Evolutionary conservation across 2,113 vertebrate species (phyloP).

Genomic region (Pomatorhinus ruficollis): DNA sequence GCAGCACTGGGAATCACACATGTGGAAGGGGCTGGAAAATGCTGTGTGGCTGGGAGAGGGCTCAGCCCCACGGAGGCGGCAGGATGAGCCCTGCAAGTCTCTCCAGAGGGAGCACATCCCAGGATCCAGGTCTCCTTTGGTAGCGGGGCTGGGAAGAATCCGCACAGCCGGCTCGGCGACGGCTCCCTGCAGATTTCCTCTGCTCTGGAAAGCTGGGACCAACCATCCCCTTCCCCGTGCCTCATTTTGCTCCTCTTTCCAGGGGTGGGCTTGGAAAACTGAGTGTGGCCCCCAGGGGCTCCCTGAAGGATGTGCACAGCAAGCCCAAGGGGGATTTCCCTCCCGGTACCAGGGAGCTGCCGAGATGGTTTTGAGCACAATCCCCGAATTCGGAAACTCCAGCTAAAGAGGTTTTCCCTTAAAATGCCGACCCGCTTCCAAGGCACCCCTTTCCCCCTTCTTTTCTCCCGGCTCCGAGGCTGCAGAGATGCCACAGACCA

Average conservation of each 20-base stretch:
- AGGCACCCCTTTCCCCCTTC: background rate
- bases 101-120: background rate
- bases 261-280: background rate
- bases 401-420: background rate
- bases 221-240: fast-evolving
- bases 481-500: slow-evolving; percentile 51
- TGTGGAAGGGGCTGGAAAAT: background rate
- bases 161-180: background rate
- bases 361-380: fast-evolving
- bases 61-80: background rate
- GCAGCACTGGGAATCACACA: background rate
- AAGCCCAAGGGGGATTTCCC: fast-evolving
- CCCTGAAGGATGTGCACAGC: background rate
- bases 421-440: background rate
- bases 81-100: background rate
- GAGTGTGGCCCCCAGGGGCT: background rate
- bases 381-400: background rate
- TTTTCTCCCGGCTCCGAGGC: background rate
- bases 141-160: background rate
- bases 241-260: background rate
- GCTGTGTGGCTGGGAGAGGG: fast-evolving
- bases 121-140: background rate
- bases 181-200: background rate
- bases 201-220: background rate
- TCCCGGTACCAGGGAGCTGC: fast-evolving